Percentiles rank a stretch among this genome's conserved stretches.
phyloP scores from a whole-genome alignment of 1,140 invertebrate genomes.

The Zophobas atratus region DNA sequence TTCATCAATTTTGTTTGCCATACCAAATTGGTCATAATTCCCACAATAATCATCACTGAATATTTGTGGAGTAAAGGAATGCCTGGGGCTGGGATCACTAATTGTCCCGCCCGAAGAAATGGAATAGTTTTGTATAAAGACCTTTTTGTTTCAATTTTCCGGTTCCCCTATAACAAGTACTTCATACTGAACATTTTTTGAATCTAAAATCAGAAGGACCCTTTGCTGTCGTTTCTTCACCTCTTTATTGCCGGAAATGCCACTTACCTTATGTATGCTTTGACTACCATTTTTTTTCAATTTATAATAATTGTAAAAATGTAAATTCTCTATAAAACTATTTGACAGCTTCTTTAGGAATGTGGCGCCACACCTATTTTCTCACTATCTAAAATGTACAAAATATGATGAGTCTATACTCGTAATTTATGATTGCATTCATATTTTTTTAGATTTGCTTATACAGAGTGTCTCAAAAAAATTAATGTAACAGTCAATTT shows the following conservation, averaged over 20 bases:
- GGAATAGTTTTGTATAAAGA: constrained; percentile 92
- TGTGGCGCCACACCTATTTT: constrained; percentile 47
- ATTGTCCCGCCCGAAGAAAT: constrained; percentile 82
- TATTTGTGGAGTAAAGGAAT: constrained; percentile 89
- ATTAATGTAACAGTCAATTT: too few species aligned
- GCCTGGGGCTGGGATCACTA: constrained; percentile 71
- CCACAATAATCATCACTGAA: constrained; percentile 96
- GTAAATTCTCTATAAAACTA: constrained; percentile 30
- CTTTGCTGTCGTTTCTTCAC: constrained; percentile 94
- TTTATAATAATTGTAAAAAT: constrained; percentile 37
- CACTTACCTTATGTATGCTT: constrained; percentile 90
- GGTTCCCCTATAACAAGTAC: constrained; percentile 94
- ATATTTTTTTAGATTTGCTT: too few species aligned
- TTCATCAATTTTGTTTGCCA: constrained; percentile 92
- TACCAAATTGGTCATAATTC: constrained; percentile 93
- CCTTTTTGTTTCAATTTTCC: constrained; percentile 87
- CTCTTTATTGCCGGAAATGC: constrained; percentile 92
- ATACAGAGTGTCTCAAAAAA: too few species aligned
- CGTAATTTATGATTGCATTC: too few species aligned
- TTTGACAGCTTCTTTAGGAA: constrained; percentile 45
- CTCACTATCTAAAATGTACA: too few species aligned
- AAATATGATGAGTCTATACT: too few species aligned
- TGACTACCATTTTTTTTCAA: constrained; percentile 81
- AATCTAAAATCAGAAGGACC: constrained; percentile 91
- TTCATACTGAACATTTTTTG: constrained; percentile 89